These are phyloP conservation scores for Yoshiicerus persimilis DNA, from an alignment of 1,140 invertebrate species.

Conservation along the genomic window DNA sequence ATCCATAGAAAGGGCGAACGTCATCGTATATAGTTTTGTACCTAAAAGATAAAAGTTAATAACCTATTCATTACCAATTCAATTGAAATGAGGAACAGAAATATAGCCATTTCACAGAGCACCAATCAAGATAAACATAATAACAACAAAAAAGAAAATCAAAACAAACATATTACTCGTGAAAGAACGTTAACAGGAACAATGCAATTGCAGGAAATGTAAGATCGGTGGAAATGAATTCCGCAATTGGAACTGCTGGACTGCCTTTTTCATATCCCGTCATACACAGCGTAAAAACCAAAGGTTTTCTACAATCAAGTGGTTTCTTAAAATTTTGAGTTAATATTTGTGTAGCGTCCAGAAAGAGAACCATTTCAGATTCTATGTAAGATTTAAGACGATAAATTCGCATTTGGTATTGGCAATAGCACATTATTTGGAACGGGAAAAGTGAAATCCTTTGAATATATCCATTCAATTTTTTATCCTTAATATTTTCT, in stretches of 20 bases:
- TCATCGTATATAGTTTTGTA: background rate
- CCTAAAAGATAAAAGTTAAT: background rate
- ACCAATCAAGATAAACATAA: no score
- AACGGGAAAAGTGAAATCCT: no score
- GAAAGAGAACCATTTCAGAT: background rate
- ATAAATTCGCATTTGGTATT: no score
- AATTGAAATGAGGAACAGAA: background rate
- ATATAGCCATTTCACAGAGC: no score
- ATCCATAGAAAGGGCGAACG: background rate
- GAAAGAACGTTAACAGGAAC: background rate
- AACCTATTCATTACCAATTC: background rate
- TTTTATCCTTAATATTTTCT: no score
- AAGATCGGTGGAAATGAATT: background rate
- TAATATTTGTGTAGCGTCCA: background rate
- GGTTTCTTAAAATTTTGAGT: background rate
- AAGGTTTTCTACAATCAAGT: background rate
- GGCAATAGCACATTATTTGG: no score
- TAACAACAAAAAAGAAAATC: no score
- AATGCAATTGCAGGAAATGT: background rate
- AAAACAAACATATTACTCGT: no score
- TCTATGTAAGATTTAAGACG: no score
- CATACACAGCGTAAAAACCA: background rate
- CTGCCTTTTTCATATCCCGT: background rate
- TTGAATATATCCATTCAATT: no score
- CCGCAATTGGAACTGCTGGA: background rate